These are phyloP conservation scores for Scaptomyza flava DNA, from an alignment of 2,888 invertebrate species.

Conservation along the genomic window DNA sequence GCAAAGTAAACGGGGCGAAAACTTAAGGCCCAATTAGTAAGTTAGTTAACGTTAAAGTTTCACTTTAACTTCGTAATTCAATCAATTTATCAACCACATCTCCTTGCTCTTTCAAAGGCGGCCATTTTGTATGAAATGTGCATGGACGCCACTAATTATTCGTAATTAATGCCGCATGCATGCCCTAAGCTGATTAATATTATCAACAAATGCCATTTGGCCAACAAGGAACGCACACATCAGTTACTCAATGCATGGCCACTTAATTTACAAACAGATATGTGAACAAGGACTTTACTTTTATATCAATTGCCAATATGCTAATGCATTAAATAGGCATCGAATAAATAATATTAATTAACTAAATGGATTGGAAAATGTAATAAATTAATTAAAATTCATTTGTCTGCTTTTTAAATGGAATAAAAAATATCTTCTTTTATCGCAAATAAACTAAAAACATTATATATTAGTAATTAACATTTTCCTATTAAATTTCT, in stretches of 20 bases:
- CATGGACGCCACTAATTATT: slow-evolving; percentile 45
- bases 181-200: slow-evolving; percentile 47
- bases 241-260: slow-evolving; percentile 9
- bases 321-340: background rate
- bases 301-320: slow-evolving; percentile 9
- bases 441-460: too few relatives aligned
- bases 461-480: too few relatives aligned
- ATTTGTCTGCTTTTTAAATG: too few relatives aligned
- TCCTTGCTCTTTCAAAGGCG: slow-evolving; percentile 20
- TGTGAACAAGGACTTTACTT: slow-evolving; percentile 2
- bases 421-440: too few relatives aligned
- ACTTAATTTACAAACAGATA: background rate
- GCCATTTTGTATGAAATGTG: slow-evolving; percentile 14
- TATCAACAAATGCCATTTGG: slow-evolving; percentile 43
- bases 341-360: background rate
- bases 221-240: slow-evolving; percentile 11
- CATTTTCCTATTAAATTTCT: too few relatives aligned
- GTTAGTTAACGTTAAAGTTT: slow-evolving; percentile 36
- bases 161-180: slow-evolving; percentile 57
- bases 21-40: slow-evolving; percentile 35
- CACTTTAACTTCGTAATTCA: slow-evolving; percentile 45
- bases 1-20: slow-evolving; percentile 48
- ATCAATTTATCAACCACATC: slow-evolving; percentile 42
- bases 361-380: too few relatives aligned
- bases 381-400: background rate